Evolutionary conservation across 2,888 invertebrate species (phyloP).

Genomic region (Dolichopus griseipennis): DNA sequence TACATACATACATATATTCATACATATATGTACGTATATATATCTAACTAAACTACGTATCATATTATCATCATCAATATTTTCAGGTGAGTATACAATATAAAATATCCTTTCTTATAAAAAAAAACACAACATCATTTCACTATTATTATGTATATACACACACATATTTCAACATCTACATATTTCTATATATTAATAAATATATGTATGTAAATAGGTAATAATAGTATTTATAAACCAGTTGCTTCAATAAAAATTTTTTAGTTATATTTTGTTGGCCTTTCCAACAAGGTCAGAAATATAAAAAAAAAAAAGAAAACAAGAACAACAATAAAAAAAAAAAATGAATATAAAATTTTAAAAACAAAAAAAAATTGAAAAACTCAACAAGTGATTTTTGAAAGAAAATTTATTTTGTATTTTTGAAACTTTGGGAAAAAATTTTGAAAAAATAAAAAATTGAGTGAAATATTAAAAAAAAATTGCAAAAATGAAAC

Average conservation of each 20-base stretch:
- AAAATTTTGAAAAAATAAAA: too few species aligned
- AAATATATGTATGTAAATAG: not conserved
- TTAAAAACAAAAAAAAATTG: not conserved
- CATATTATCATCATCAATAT: too few species aligned
- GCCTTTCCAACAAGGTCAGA: not conserved
- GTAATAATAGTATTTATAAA: not conserved
- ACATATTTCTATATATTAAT: not conserved
- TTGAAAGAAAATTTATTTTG: not conserved
- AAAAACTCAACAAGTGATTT: not conserved
- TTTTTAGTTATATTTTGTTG: not conserved
- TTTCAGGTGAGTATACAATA: too few species aligned
- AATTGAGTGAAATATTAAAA: too few species aligned
- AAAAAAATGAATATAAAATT: not conserved
- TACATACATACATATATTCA: too few species aligned
- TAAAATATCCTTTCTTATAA: too few species aligned
- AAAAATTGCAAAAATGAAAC: not conserved
- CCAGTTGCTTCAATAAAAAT: not conserved
- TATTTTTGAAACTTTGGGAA: too few species aligned
- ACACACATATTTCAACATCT: not conserved
- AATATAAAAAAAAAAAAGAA: too few species aligned
- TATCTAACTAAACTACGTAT: too few species aligned
- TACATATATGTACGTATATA: too few species aligned
- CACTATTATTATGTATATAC: too few species aligned
- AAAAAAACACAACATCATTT: too few species aligned
- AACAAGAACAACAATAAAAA: not conserved